These are phyloP conservation scores for Hemistola chrysoprasaria DNA, from an alignment of 2,888 invertebrate species.

Conservation along the genomic window DNA sequence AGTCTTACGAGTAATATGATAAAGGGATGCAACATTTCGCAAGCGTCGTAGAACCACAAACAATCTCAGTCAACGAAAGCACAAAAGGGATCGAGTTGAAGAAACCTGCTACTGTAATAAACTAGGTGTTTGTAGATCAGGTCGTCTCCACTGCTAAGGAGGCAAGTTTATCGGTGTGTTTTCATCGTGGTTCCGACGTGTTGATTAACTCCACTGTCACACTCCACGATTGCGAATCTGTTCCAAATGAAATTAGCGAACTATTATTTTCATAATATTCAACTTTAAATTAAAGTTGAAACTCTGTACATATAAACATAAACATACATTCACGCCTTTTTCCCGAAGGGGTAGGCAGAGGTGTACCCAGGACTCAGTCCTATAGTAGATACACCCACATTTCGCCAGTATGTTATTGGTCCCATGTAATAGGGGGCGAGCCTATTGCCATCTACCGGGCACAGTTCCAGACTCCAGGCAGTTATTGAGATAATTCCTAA, in stretches of 20 bases:
- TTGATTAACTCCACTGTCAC: slow-evolving; percentile 45
- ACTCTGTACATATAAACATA: no score
- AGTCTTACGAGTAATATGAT: no score
- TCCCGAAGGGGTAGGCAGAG: no score
- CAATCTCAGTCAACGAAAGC: slow-evolving; percentile 18
- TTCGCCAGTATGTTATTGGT: no score
- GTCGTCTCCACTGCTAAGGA: slow-evolving; percentile 36
- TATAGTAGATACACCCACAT: no score
- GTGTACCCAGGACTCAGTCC: no score
- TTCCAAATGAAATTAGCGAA: slow-evolving; percentile 19
- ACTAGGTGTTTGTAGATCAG: slow-evolving; percentile 35
- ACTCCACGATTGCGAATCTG: slow-evolving; percentile 32
- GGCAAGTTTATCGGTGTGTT: slow-evolving; percentile 46
- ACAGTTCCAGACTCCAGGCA: no score
- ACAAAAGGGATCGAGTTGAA: slow-evolving; percentile 13
- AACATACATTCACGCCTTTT: no score
- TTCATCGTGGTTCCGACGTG: slow-evolving; percentile 47
- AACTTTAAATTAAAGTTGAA: no score
- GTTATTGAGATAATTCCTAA: no score
- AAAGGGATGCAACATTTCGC: slow-evolving; percentile 1
- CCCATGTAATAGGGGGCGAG: no score
- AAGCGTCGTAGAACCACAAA: slow-evolving; percentile 8
- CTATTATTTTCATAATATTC: neutral
- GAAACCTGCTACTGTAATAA: slow-evolving; percentile 19
- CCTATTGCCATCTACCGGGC: no score